Base-by-base conservation (phyloP, 2,797 vertebrate genomes). In the Euthynnus affinis region DNA sequence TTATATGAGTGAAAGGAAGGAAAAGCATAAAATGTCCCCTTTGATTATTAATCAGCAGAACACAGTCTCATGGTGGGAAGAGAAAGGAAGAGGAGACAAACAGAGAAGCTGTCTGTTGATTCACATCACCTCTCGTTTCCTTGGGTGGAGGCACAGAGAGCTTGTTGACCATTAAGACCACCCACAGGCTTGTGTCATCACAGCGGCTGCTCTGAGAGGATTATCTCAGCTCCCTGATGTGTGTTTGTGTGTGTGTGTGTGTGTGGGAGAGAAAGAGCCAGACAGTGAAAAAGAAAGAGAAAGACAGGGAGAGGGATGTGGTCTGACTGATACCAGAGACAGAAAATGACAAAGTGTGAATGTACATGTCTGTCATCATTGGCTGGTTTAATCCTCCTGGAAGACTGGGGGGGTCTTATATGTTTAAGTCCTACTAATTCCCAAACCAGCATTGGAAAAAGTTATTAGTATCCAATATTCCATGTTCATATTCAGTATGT, bases 101-200 rank as follows among this genome's bases (percentile, higher is more conserved):
- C 40, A 42, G 12, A 32, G 34, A 53, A 18, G 52, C 51, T 29
- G 51, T 59, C 48, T 62, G 64, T 74, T 46, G 73, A 79, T 65
- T 69, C 55, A 46, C 80, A 58, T 66, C 69, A 58, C 56, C 51
- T 40, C 34, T 37, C 23, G 67, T 62, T 49, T 74, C 37, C 62
- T 6, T 48, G 58, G 57, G 34, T 44, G 64, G 2, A 23, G n/a
- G 64, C 23, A 69, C 74, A 10, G 12, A 62, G 68, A 37, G 15
- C 55, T 46, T 72, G 71, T 74, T 81, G 83, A 84, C 64, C 71
- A 57, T 48, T 14, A 0, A 52, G 88, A 89, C 91, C 89, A 88
- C 90, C 85, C 85, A 83, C 71, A 5, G 82, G 46, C 18, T 65
- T 49, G 32, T 79, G 83, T 92, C 88, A 88, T 88, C 82, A 59